Conservation (phyloP, 2,797 vertebrate species). For the Pachyuromys duprasi region DNA sequence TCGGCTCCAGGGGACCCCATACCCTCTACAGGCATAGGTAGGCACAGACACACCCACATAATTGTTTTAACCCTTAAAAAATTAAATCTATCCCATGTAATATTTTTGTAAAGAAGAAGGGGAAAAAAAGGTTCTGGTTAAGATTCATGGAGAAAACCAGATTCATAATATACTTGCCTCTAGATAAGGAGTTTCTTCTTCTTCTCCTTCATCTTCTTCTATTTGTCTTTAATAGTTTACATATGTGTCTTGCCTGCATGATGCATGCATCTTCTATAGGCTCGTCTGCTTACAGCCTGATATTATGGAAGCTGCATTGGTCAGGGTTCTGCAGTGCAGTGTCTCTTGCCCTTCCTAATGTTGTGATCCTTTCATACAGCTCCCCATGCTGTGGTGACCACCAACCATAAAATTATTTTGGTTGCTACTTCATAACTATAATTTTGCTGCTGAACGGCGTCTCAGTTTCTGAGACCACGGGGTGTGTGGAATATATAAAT, state of each 20-base stretch:
- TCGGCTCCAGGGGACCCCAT: no score
- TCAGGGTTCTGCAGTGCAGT: not conserved
- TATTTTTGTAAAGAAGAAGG: slow-evolving; percentile 4
- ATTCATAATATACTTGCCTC: not conserved
- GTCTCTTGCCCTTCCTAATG: not conserved
- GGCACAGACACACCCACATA: not conserved
- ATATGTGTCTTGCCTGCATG: not conserved
- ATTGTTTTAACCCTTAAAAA: not conserved
- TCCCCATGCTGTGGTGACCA: not conserved
- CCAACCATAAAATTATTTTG: not conserved
- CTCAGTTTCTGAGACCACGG: not conserved
- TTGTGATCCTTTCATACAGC: not conserved
- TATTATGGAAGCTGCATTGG: not conserved
- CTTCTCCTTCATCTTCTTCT: no score
- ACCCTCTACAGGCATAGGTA: not conserved
- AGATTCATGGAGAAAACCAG: slow-evolving; percentile 7
- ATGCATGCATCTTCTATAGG: no score
- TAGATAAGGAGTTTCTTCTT: not conserved
- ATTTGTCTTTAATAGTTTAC: no score
- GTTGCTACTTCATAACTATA: not conserved
- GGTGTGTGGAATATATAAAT: not conserved
- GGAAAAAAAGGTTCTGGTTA: not conserved
- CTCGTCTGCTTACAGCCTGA: not conserved
- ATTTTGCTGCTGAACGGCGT: not conserved
- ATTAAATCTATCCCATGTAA: not conserved